A percentile compares a stretch with the other conserved stretches of the same genome.
Conservation (phyloP, 2,113 vertebrate genomes). For the Equus quagga region DNA sequence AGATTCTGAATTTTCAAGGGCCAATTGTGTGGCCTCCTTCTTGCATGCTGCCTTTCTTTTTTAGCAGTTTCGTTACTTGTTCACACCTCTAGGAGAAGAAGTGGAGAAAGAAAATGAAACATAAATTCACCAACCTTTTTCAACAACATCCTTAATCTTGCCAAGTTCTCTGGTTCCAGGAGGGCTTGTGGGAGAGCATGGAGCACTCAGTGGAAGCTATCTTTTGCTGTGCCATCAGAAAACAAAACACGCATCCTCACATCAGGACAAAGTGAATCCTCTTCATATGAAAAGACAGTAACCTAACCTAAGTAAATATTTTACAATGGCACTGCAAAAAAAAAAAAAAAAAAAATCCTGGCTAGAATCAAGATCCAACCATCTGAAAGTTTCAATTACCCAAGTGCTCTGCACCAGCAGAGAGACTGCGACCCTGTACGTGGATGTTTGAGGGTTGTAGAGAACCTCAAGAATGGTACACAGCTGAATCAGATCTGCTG, state of each 20-base stretch:
- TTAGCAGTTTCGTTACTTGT: slow-evolving; percentile 58
- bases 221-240: not conserved
- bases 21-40: not conserved
- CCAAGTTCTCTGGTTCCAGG: not conserved
- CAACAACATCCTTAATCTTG: not conserved
- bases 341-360: not conserved
- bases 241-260: not conserved
- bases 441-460: not conserved
- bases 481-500: not conserved
- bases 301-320: not conserved
- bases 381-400: not conserved
- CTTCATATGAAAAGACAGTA: not conserved
- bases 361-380: not conserved
- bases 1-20: slow-evolving; percentile 13
- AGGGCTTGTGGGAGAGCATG: not conserved
- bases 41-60: not conserved
- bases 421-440: accelerated
- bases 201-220: not conserved
- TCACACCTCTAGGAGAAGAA: slow-evolving; percentile 61
- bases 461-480: not conserved
- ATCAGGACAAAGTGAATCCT: not conserved
- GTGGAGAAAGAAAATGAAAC: slow-evolving; percentile 27
- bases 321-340: not conserved
- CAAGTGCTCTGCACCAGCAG: not conserved
- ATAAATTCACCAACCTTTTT: slow-evolving; percentile 3